A percentile compares a stretch with the other conserved stretches of the same genome.
These are phyloP conservation scores for Salarias fasciatus DNA, from an alignment of 2,797 vertebrate genomes.

Conservation along the genomic window DNA sequence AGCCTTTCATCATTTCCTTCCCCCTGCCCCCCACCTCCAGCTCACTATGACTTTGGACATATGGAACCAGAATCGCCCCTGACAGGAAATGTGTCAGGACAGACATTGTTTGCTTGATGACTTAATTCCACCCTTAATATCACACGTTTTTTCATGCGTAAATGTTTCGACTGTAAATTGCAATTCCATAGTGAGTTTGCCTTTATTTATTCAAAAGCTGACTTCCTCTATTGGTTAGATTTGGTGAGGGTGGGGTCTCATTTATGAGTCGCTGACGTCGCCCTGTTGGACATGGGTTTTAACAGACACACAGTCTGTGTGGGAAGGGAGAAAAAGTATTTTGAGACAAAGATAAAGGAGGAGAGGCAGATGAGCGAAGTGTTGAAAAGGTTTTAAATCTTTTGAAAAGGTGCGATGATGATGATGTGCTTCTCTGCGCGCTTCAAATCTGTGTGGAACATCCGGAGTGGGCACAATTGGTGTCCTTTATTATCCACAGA, in stretches of 20 bases:
- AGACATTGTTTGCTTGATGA: conserved; percentile 28
- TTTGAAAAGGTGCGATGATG: conserved; percentile 24
- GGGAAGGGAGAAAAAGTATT: conserved; percentile 51
- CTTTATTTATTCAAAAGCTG: conserved; percentile 40
- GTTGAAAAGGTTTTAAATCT: conserved; percentile 22
- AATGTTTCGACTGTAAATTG: conserved; percentile 5
- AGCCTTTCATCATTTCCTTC: conserved; percentile 18
- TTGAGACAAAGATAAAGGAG: conserved; percentile 15
- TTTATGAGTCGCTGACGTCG: conserved; percentile 62
- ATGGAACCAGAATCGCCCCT: conserved; percentile 17
- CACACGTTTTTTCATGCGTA: not conserved
- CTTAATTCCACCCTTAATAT: conserved; percentile 5
- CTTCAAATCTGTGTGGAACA: conserved; percentile 41
- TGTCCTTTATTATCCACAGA: conserved; percentile 33
- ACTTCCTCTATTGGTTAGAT: conserved; percentile 72
- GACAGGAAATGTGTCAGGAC: conserved; percentile 18
- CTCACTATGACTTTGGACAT: conserved; percentile 13
- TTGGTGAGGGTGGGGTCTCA: conserved; percentile 82
- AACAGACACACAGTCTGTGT: conserved; percentile 46
- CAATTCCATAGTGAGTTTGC: conserved; percentile 10
- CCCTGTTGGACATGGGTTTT: conserved; percentile 38
- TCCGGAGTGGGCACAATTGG: conserved; percentile 48
- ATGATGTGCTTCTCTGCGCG: conserved; percentile 11
- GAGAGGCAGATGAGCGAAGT: not conserved
- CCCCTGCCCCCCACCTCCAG: not conserved